phyloP scores from a whole-genome alignment of 1,140 invertebrate genomes.

The Camponotus floridanus region DNA sequence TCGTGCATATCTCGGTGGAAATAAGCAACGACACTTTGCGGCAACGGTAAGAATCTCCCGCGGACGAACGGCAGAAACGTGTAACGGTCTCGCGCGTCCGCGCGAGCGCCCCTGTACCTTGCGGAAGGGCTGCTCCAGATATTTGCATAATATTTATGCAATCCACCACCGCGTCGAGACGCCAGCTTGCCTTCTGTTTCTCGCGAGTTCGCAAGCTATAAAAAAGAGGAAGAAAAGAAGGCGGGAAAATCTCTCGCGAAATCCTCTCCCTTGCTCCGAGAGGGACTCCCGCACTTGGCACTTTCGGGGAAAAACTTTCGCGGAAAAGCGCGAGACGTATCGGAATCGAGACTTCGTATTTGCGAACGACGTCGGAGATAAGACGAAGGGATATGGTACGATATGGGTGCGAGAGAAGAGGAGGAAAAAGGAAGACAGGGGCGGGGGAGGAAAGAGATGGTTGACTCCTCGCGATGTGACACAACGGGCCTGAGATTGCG shows the following conservation, averaged over 20 bases:
- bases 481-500: conserved; percentile 31
- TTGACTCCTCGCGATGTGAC: conserved; percentile 4
- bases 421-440: neutral
- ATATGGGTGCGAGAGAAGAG: neutral
- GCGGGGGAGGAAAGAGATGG: conserved; percentile 2
- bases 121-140: conserved; percentile 35
- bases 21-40: conserved; percentile 80
- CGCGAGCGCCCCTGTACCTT: conserved; percentile 7
- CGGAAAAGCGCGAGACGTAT: conserved; percentile 40
- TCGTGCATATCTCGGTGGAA: conserved; percentile 81
- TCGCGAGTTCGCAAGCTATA: conserved; percentile 25
- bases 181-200: conserved; percentile 39
- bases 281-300: conserved; percentile 16
- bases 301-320: conserved; percentile 40
- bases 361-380: conserved; percentile 50
- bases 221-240: neutral
- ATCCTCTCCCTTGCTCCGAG: neutral
- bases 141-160: conserved; percentile 80
- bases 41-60: neutral
- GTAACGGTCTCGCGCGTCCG: conserved; percentile 39
- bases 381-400: neutral
- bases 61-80: conserved; percentile 41
- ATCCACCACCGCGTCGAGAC: conserved; percentile 10
- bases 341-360: conserved; percentile 55
- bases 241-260: conserved; percentile 14